Evolutionary conservation across 2,888 invertebrate species (phyloP).

Genomic region (Azorinus chamasolen): DNA sequence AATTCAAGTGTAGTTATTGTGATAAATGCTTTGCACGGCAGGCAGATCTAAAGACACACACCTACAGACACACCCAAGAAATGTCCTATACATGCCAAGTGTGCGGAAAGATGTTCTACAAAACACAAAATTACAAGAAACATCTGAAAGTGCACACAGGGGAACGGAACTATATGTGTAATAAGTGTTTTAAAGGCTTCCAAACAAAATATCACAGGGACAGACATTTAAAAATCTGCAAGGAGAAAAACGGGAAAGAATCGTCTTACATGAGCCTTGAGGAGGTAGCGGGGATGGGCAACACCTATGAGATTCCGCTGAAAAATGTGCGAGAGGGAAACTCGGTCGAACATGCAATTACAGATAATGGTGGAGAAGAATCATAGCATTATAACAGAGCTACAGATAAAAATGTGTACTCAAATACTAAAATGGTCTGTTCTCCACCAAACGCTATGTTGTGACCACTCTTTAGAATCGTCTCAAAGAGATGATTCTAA

Average conservation of each 20-base stretch:
- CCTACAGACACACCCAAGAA: conserved; percentile 80
- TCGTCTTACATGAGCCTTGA: conserved; percentile 57
- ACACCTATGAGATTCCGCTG: conserved; percentile 34
- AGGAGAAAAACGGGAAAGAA: conserved; percentile 63
- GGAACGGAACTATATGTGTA: conserved; percentile 75
- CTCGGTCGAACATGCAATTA: too few relatives aligned
- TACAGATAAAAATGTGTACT: too few relatives aligned
- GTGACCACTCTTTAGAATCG: too few relatives aligned
- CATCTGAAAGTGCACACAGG: conserved; percentile 80
- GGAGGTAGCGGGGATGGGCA: conserved; percentile 57
- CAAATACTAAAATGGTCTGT: too few relatives aligned
- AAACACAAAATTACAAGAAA: conserved; percentile 77
- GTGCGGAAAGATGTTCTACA: conserved; percentile 80
- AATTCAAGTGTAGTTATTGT: conserved; percentile 79
- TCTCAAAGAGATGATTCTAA: too few relatives aligned
- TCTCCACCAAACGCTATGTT: too few relatives aligned
- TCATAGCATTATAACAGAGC: too few relatives aligned
- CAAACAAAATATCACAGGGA: conserved; percentile 78
- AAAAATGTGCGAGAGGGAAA: too few relatives aligned
- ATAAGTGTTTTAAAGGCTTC: conserved; percentile 76
- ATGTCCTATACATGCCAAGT: conserved; percentile 71
- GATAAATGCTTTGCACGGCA: conserved; percentile 76
- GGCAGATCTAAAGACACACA: conserved; percentile 79
- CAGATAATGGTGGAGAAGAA: too few relatives aligned
- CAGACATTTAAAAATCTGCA: conserved; percentile 78